Conservation (phyloP, 2,888 invertebrate species). For the Nomada hirtipes region DNA sequence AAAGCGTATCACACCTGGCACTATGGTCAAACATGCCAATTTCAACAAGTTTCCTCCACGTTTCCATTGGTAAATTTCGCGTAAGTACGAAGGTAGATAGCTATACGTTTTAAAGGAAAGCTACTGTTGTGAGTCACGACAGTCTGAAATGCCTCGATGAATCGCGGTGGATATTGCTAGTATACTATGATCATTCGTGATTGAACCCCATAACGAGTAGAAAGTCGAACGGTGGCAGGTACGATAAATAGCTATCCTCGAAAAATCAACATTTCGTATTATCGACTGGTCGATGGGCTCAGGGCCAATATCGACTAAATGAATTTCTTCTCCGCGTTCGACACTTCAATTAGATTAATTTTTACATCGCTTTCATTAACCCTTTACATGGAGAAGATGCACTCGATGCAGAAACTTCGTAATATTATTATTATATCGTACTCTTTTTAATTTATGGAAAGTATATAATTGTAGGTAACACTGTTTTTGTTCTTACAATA, state of each 20-base stretch:
- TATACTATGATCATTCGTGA: constrained; percentile 68
- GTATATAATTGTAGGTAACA: no score
- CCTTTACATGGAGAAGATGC: no score
- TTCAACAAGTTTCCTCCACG: neutral
- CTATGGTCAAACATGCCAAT: neutral
- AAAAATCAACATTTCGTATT: constrained; percentile 76
- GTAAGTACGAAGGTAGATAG: constrained; percentile 40
- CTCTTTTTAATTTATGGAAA: no score
- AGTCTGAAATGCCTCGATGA: constrained; percentile 41
- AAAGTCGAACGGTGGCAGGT: constrained; percentile 77
- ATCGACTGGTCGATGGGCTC: constrained; percentile 79
- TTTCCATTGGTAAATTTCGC: constrained; percentile 27
- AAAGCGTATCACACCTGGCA: neutral
- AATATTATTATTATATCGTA: no score
- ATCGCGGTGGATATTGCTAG: constrained; percentile 64
- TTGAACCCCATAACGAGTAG: constrained; percentile 75
- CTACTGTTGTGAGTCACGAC: constrained; percentile 59
- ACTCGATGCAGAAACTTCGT: no score
- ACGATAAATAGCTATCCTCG: constrained; percentile 72
- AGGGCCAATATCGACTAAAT: constrained; percentile 73
- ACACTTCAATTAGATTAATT: constrained; percentile 5
- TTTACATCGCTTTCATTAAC: constrained; percentile 11
- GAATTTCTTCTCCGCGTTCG: constrained; percentile 48
- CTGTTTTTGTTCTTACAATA: no score
- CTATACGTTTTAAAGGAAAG: constrained; percentile 17